phyloP scores from a whole-genome alignment of 1,140 invertebrate species.

The Myzus persicae region DNA sequence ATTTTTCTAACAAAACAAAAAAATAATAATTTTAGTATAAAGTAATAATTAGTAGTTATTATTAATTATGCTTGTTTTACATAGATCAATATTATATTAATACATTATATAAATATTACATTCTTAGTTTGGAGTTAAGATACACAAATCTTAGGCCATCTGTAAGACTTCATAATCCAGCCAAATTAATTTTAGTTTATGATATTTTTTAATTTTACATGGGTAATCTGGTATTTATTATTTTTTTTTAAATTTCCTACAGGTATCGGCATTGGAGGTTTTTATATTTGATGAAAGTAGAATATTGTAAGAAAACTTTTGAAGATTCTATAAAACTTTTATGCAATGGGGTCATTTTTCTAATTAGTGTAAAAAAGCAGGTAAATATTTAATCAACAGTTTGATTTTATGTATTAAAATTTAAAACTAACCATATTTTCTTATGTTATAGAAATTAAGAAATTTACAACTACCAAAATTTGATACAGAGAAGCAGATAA shows the following conservation, averaged over 20 bases:
- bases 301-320: background rate
- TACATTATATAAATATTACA: background rate
- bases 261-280: background rate
- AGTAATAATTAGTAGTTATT: background rate
- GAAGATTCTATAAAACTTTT: background rate
- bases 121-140: background rate
- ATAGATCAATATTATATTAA: background rate
- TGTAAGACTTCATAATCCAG: background rate
- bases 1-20: background rate
- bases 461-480: background rate
- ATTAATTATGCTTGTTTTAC: background rate
- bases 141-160: background rate
- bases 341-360: background rate
- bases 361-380: background rate
- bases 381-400: slow-evolving; percentile 5
- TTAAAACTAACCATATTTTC: background rate
- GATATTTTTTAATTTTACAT: background rate
- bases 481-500: background rate
- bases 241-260: background rate
- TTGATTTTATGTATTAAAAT: background rate
- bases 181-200: background rate
- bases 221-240: background rate
- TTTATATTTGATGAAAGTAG: background rate
- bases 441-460: background rate
- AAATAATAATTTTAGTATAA: background rate